Evolutionary conservation across 2,888 invertebrate genomes (phyloP).

Genomic region (Abrostola triplasia): DNA sequence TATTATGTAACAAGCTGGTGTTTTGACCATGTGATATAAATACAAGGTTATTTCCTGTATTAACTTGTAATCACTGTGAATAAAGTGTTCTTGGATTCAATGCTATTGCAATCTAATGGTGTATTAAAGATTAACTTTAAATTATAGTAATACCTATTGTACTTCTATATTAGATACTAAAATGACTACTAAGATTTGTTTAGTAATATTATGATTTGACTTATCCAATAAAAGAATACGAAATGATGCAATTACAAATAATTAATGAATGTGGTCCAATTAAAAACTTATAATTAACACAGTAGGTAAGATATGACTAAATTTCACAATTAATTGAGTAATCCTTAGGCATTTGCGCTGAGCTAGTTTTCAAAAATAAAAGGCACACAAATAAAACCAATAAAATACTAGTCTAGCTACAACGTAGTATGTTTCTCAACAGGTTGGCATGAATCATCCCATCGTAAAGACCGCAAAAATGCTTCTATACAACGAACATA

Average conservation of each 20-base stretch:
- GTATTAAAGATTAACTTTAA: background rate
- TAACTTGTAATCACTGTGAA: slow-evolving; percentile 18
- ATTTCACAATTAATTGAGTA: too few species aligned
- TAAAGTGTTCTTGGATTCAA: slow-evolving; percentile 26
- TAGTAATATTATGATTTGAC: too few species aligned
- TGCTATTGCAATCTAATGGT: slow-evolving; percentile 4
- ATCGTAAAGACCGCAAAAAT: slow-evolving; percentile 95
- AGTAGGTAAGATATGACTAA: too few species aligned
- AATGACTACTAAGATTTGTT: too few species aligned
- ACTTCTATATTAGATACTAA: too few species aligned
- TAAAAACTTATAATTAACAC: too few species aligned
- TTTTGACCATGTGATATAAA: slow-evolving; percentile 50
- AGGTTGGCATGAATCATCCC: slow-evolving; percentile 95
- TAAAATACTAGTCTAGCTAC: background rate
- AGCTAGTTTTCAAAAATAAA: background rate
- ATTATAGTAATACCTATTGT: too few species aligned
- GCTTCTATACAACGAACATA: slow-evolving; percentile 93
- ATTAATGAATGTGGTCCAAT: too few species aligned
- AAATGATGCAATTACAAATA: too few species aligned
- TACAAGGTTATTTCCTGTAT: slow-evolving; percentile 64
- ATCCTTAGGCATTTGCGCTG: too few species aligned
- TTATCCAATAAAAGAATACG: too few species aligned
- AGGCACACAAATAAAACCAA: background rate
- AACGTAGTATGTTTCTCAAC: slow-evolving; percentile 22
- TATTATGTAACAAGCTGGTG: slow-evolving; percentile 62